Evolutionary conservation across 2,888 invertebrate species (phyloP), one percentile per base, ranked within the genome.

Genomic region (Ophraella communa): DNA sequence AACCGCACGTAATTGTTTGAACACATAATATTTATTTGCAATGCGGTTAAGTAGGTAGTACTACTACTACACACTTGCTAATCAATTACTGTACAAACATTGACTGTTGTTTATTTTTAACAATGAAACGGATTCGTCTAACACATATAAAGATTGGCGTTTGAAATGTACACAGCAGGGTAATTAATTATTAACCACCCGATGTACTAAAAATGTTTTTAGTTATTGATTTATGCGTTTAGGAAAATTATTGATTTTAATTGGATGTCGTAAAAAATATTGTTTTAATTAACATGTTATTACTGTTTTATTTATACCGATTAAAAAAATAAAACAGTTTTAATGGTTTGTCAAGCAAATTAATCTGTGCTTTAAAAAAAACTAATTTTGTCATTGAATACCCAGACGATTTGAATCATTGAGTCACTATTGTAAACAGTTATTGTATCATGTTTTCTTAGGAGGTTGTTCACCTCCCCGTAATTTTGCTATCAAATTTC

Each of bases 401-500:
- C 27, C 17, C 24, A 51, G 49, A 47, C 21, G 21, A 4, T 23
- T 39, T 14, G 39, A 39, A 14, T 39, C 17, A 39, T 39, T 23
- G 47, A 47, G 21, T 47, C 11, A 47, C 45, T 42, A 8, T 10
- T 45, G 21, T 10, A n/a, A 23, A 47, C 23, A 23, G 47, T 47
- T 47, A 23, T 23, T 47, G 4, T 21, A 14, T 23, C 23, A n/a
- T 51, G 27, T 51, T 27, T 51, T 23, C 20, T 10, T 14, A 27
- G 17, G 27, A 51, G 49, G 49, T 51, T 51, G 17, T 51, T 51
- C n/a, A 21, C 49, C 23, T 24, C 47, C n/a, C 17, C 49, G 14
- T 14, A 49, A 14, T 42, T 44, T 30, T 11, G 44, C 42, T 55
- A 55, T 55, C 55, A 18, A 35, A 55, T 55, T 44, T 55, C 55